phyloP scores from a whole-genome alignment of 2,888 invertebrate species.

The Fragum sueziense region DNA sequence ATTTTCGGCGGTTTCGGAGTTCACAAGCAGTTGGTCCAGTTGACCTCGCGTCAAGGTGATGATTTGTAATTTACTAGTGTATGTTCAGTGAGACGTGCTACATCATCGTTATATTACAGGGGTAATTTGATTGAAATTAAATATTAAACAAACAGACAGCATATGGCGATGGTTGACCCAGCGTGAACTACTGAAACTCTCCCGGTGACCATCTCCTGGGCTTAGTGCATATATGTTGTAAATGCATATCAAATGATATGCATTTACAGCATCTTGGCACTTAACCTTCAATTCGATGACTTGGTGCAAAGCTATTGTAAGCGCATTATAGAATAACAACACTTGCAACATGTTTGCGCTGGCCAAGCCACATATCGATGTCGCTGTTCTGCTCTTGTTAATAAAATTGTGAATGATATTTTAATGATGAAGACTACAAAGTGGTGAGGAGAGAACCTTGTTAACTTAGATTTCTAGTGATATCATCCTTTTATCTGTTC shows the following conservation, averaged over 20 bases:
- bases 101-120: conserved; percentile 1
- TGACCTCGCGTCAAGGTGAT: neutral
- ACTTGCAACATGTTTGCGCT: too few species aligned
- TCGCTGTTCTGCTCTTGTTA: neutral
- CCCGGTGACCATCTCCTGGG: too few species aligned
- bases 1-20: too few species aligned
- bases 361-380: too few species aligned
- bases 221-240: too few species aligned
- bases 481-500: too few species aligned
- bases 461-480: neutral
- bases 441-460: neutral
- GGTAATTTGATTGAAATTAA: conserved; percentile 15
- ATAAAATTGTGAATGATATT: conserved; percentile 9
- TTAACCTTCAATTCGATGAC: too few species aligned
- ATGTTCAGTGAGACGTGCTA: neutral
- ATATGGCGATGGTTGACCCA: conserved; percentile 18
- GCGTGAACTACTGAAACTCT: neutral
- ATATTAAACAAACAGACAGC: conserved; percentile 21
- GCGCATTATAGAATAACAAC: too few species aligned
- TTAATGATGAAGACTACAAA: neutral
- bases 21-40: too few species aligned
- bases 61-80: neutral
- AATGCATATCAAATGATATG: too few species aligned
- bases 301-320: too few species aligned
- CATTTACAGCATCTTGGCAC: too few species aligned